Percentiles rank a stretch among this genome's conserved stretches.
Conservation (phyloP, 2,888 invertebrate genomes). For the Lacanobia wlatinum region DNA sequence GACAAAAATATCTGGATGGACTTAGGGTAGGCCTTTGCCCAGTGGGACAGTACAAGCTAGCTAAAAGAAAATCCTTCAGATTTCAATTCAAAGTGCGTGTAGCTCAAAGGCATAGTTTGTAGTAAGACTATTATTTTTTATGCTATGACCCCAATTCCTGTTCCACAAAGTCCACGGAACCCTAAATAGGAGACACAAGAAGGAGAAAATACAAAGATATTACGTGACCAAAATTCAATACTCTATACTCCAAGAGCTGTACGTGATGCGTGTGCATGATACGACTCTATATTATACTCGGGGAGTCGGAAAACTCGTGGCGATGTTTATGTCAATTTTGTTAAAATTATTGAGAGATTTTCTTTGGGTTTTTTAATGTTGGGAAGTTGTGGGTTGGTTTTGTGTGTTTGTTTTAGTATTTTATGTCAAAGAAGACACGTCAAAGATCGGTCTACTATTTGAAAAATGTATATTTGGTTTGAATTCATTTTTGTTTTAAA, state of each 20-base stretch:
- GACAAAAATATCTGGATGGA: too few species aligned
- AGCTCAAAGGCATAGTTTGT: too few species aligned
- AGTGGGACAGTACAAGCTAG: too few species aligned
- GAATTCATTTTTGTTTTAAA: too few species aligned
- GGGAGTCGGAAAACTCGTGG: constrained; percentile 49
- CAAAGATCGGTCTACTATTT: too few species aligned
- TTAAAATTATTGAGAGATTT: constrained; percentile 43
- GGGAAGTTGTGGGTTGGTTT: neutral
- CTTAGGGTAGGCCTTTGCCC: too few species aligned
- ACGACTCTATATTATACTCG: constrained; percentile 57
- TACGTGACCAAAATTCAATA: constrained; percentile 88
- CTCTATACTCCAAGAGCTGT: constrained; percentile 69
- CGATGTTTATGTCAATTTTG: constrained; percentile 47
- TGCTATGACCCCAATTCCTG: constrained; percentile 16
- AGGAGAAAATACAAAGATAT: constrained; percentile 84
- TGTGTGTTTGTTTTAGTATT: neutral
- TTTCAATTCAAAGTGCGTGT: too few species aligned
- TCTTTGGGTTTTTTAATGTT: neutral
- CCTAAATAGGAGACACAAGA: constrained; percentile 73
- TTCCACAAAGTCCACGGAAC: constrained; percentile 56
- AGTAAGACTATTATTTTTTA: too few species aligned
- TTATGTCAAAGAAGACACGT: too few species aligned
- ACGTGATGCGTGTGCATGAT: constrained; percentile 78
- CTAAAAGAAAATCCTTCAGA: too few species aligned
- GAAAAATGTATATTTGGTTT: too few species aligned